phyloP scores from a whole-genome alignment of 2,888 invertebrate genomes.

The Napeogenes inachia region DNA sequence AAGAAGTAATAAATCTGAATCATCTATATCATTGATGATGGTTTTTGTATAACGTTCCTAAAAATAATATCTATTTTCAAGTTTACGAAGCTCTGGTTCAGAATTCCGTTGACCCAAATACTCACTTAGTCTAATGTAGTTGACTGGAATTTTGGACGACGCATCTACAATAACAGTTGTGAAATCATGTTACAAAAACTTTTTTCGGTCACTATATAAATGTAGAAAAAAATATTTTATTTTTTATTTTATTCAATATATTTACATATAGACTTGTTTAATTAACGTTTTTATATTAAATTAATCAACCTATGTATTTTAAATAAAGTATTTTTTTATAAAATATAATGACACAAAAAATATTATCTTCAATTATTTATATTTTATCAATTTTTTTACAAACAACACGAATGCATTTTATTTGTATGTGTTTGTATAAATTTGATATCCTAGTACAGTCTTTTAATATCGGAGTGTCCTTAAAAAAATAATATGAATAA shows the following conservation, averaged over 20 bases:
- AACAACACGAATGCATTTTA: background rate
- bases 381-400: background rate
- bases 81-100: conserved; percentile 60
- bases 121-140: conserved; percentile 47
- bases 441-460: background rate
- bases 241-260: too few relatives aligned
- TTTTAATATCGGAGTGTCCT: background rate
- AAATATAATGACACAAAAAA: background rate
- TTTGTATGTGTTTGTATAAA: background rate
- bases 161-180: conserved; percentile 33
- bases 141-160: conserved; percentile 47
- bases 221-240: background rate
- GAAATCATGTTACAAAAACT: conserved; percentile 36
- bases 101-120: conserved; percentile 65
- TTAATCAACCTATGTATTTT: too few relatives aligned
- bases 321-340: background rate
- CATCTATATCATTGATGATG: conserved; percentile 2
- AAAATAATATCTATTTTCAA: conserved; percentile 71
- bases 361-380: background rate
- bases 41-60: conserved; percentile 46
- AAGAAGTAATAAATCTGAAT: background rate
- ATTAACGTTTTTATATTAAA: too few relatives aligned
- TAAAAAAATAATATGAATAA: too few relatives aligned
- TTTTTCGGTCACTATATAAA: conserved; percentile 24
- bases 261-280: too few relatives aligned